A percentile compares a stretch with the other conserved stretches of the same genome.
These are phyloP conservation scores for Lycophotia porphyrea DNA, from an alignment of 2,888 invertebrate genomes.

Conservation along the genomic window DNA sequence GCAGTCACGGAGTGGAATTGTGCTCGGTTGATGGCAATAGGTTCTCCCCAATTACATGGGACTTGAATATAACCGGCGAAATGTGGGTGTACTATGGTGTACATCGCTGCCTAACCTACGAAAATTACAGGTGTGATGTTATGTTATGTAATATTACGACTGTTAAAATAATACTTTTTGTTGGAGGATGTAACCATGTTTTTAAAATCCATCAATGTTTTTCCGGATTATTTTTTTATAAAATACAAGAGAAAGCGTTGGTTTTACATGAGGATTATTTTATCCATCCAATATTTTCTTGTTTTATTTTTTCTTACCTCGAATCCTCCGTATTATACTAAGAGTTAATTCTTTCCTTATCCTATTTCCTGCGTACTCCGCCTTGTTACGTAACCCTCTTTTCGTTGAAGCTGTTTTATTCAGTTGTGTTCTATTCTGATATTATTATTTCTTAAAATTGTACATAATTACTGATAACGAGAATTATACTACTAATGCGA, in stretches of 20 bases:
- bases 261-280: slow-evolving; percentile 1
- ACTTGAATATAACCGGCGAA: too few species aligned
- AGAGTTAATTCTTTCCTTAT: slow-evolving; percentile 61
- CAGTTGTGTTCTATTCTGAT: not conserved
- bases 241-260: slow-evolving; percentile 6
- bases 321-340: slow-evolving; percentile 42
- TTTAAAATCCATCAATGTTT: slow-evolving; percentile 2
- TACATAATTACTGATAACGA: not conserved
- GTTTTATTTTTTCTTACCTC: slow-evolving; percentile 46
- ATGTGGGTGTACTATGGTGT: too few species aligned
- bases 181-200: not conserved
- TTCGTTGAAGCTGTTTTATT: slow-evolving; percentile 15
- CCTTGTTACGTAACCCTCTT: slow-evolving; percentile 4
- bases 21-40: too few species aligned
- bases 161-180: not conserved
- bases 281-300: slow-evolving; percentile 27
- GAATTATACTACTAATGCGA: not conserved
- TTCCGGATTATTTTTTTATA: slow-evolving; percentile 8
- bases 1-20: too few species aligned
- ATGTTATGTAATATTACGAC: too few species aligned
- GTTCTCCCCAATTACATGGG: too few species aligned
- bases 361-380: slow-evolving; percentile 47
- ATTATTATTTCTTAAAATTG: not conserved
- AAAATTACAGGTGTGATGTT: too few species aligned
- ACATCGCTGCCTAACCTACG: not conserved